A percentile compares a stretch with the other conserved stretches of the same genome.
Evolutionary conservation across 1,140 invertebrate species (phyloP).

Genomic region (Philaenus spumarius): DNA sequence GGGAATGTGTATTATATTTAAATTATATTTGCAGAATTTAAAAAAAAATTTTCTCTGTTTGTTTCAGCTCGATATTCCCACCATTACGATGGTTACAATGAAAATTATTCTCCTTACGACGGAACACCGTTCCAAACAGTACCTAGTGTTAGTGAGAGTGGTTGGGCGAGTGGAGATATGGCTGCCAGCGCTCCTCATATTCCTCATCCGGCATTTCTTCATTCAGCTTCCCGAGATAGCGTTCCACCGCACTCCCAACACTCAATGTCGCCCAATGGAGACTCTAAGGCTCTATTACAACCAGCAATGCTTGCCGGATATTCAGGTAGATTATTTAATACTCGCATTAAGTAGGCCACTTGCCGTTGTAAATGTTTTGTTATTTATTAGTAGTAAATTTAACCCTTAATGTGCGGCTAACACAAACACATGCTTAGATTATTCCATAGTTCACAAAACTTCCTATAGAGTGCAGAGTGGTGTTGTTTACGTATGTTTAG

Average conservation of each 20-base stretch:
- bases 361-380: too few species aligned
- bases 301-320: constrained; percentile 64
- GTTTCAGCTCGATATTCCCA: constrained; percentile 5
- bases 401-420: too few species aligned
- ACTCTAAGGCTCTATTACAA: constrained; percentile 66
- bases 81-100: constrained; percentile 55
- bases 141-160: constrained; percentile 52
- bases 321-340: too few species aligned
- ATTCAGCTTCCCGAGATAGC: constrained; percentile 24
- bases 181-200: constrained; percentile 40
- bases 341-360: too few species aligned
- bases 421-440: too few species aligned
- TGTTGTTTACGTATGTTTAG: too few species aligned
- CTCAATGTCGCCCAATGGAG: constrained; percentile 36
- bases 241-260: constrained; percentile 1
- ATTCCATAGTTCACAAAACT: too few species aligned
- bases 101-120: constrained; percentile 60
- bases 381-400: too few species aligned
- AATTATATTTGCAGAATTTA: background rate
- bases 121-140: constrained; percentile 73
- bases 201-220: constrained; percentile 51
- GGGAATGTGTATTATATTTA: background rate
- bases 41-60: background rate
- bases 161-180: constrained; percentile 36
- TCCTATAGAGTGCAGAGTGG: too few species aligned